Percentiles rank a stretch among this genome's conserved stretches.
Conservation (phyloP, 1,140 invertebrate species). For the Drosophila guanche region DNA sequence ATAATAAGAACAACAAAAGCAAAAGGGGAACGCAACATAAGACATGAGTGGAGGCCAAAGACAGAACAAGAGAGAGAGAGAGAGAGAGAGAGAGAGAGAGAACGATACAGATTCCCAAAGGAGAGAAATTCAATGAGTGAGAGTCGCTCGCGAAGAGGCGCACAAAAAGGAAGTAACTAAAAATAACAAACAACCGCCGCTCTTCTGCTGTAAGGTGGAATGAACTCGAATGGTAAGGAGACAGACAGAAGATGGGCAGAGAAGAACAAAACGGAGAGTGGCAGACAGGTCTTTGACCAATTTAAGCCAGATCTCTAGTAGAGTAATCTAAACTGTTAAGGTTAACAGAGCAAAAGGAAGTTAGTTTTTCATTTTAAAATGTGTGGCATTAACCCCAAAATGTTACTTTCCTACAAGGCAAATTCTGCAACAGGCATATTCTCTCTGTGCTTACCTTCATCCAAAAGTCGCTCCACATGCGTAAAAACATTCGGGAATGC, state of each 20-base stretch:
- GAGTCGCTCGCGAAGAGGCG: constrained; percentile 58
- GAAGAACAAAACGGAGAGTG: constrained; percentile 35
- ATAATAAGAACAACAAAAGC: constrained; percentile 46
- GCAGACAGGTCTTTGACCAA: neutral
- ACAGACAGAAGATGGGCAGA: constrained; percentile 18
- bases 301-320: neutral
- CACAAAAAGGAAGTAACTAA: constrained; percentile 81
- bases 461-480: constrained; percentile 98
- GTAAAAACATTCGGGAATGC: constrained; percentile 99
- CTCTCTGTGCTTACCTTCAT: constrained; percentile 92
- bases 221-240: constrained; percentile 57
- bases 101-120: constrained; percentile 2
- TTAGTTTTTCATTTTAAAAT: no score
- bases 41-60: constrained; percentile 39
- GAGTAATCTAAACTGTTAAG: no score
- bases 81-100: constrained; percentile 20
- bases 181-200: constrained; percentile 76
- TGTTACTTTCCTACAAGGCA: no score
- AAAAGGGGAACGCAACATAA: constrained; percentile 27
- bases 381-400: no score
- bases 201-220: constrained; percentile 72
- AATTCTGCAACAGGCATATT: no score
- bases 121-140: constrained; percentile 8
- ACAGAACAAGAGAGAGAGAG: constrained; percentile 20
- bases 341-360: no score